Conservation (phyloP, 2,888 invertebrate genomes). For the Phyllotreta cruciferae region DNA sequence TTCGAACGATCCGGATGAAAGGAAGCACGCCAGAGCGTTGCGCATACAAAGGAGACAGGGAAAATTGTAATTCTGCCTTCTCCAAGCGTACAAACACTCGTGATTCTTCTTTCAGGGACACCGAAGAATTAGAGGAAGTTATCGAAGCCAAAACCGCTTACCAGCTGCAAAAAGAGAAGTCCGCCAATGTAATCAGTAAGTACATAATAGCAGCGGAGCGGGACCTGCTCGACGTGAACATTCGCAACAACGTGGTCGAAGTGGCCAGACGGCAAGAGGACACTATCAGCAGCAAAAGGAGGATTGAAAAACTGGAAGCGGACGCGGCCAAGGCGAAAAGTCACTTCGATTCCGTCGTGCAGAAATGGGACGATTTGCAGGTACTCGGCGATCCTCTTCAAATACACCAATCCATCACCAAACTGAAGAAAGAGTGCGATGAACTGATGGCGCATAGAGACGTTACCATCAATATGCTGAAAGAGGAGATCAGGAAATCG, state of each 20-base stretch:
- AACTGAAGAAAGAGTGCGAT: slow-evolving; percentile 72
- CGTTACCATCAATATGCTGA: slow-evolving; percentile 70
- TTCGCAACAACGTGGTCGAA: slow-evolving; percentile 79
- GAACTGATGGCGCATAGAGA: slow-evolving; percentile 76
- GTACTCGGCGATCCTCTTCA: slow-evolving; percentile 76
- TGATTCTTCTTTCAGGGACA: too few relatives aligned
- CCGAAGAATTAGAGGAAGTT: not conserved
- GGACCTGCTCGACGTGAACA: slow-evolving; percentile 77
- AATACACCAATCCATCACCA: slow-evolving; percentile 72
- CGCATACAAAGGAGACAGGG: slow-evolving; percentile 68
- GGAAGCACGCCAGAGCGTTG: slow-evolving; percentile 73
- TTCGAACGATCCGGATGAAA: slow-evolving; percentile 71
- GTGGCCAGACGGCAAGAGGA: slow-evolving; percentile 63
- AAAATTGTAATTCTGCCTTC: too few relatives aligned
- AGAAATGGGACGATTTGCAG: slow-evolving; percentile 70
- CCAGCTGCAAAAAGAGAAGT: slow-evolving; percentile 70
- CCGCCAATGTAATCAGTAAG: slow-evolving; percentile 70
- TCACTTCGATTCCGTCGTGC: slow-evolving; percentile 71
- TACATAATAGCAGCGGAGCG: slow-evolving; percentile 74
- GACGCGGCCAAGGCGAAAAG: slow-evolving; percentile 70
- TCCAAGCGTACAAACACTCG: too few relatives aligned
- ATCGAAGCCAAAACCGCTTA: slow-evolving; percentile 56
- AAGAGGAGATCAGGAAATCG: slow-evolving; percentile 72
- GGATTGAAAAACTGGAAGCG: slow-evolving; percentile 68
- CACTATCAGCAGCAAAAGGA: slow-evolving; percentile 54